phyloP scores from a whole-genome alignment of 2,888 invertebrate genomes.

The Lithophane leautieri region DNA sequence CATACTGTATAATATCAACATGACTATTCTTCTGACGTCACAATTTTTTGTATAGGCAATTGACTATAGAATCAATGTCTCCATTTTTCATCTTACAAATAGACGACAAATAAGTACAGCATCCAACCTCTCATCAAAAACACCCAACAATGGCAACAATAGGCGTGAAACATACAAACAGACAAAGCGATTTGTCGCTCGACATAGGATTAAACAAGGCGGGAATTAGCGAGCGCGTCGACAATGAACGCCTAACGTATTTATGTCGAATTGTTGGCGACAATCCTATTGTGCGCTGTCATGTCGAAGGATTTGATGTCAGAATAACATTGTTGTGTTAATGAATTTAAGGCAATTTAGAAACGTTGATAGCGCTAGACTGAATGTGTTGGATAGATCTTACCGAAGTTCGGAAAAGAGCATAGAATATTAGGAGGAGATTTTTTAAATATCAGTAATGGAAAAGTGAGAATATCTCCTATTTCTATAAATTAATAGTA shows the following conservation, averaged over 20 bases:
- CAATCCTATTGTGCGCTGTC: slow-evolving; percentile 64
- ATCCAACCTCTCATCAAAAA: slow-evolving; percentile 3
- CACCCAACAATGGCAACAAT: slow-evolving; percentile 5
- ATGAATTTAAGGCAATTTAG: slow-evolving; percentile 26
- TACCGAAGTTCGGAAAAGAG: not conserved
- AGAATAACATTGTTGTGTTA: slow-evolving; percentile 3
- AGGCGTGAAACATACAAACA: slow-evolving; percentile 41
- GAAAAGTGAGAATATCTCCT: not conserved
- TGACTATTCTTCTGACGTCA: not conserved
- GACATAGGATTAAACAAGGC: slow-evolving; percentile 72
- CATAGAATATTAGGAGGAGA: not conserved
- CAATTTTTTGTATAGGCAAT: not conserved
- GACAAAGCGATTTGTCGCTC: slow-evolving; percentile 70
- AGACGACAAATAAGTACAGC: not conserved
- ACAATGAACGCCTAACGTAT: slow-evolving; percentile 79
- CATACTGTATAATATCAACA: too few species aligned
- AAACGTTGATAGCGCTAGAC: not conserved
- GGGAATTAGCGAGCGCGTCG: slow-evolving; percentile 74
- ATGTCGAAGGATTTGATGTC: slow-evolving; percentile 55
- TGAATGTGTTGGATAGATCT: not conserved
- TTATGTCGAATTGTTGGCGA: slow-evolving; percentile 70
- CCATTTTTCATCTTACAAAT: too few species aligned
- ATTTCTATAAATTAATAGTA: not conserved
- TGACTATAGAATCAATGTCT: not conserved
- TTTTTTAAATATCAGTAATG: not conserved